Evolutionary conservation across 2,888 invertebrate genomes (phyloP), one percentile per base, ranked within the genome.

Genomic region (Zygaena filipendulae): DNA sequence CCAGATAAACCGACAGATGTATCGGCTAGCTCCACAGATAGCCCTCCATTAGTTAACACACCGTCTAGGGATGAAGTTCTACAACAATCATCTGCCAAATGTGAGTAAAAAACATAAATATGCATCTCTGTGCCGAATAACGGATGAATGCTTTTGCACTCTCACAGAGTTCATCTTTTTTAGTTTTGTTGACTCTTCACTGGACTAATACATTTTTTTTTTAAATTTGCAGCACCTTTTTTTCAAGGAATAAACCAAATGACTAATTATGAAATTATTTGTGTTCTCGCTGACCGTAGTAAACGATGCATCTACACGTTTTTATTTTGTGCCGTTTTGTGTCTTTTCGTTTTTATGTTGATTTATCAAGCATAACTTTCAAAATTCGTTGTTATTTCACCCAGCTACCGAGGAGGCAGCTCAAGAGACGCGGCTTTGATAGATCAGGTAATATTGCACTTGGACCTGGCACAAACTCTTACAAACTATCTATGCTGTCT

Each of bases 401-500:
- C 75, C 81, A 81, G 81, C 79, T 77, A 72, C 69, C 77, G 80
- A 80, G 80, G 81, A 79, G 63, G 77, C 77, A 70, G 79, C 75
- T 47, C 77, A 74, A 77, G 81, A 81, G 79, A 81, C 81, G 66
- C 70, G 80, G 75, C 81, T 81, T 77, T 81, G 70, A 81, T 81
- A 80, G 75, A 71, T 51, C 72, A 81, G 81, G 81, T 81, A 81
- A 81, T 70, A 66, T 56, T 49, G 39, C 58, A 60, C 71, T 72
- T 72, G 75, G 74, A 62, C 69, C 47, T 72, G 62, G 70, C 60
- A 48, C 63, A 58, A 66, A 49, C 45, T 47, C n/a, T n/a, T n/a
- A n/a, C 16, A 16, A 16, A 4, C 4, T 7, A 16, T 16, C 16
- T 16, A 6, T 16, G 13, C 12, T 10, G 12, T 9, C 16, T 31